Evolutionary conservation across 2,797 vertebrate genomes (phyloP).

Genomic region (Parauchenoglanis ngamensis): DNA sequence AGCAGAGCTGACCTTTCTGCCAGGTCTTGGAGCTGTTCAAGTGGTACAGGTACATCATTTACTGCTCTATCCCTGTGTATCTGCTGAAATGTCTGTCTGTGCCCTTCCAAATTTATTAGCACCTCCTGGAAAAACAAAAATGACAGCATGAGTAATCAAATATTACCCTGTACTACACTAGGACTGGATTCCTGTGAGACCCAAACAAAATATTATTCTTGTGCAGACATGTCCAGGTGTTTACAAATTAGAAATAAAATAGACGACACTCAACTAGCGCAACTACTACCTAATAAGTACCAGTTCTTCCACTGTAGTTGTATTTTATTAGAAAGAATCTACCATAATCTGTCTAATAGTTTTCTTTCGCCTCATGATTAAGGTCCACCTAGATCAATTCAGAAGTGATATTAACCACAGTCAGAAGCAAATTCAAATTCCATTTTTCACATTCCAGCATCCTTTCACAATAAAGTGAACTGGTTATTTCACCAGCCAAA

Average conservation of each 20-base stretch:
- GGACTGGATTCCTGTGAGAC: neutral
- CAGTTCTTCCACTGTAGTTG: neutral
- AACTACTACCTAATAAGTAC: neutral
- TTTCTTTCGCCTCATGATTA: neutral
- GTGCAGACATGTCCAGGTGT: neutral
- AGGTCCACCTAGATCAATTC: neutral
- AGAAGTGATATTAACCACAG: slow-evolving; percentile 6
- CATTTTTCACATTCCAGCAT: neutral
- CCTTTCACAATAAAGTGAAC: neutral
- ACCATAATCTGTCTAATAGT: neutral
- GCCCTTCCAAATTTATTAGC: slow-evolving; percentile 89
- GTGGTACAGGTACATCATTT: slow-evolving; percentile 91
- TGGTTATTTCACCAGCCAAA: neutral
- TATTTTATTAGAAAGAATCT: neutral
- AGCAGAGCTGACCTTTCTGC: slow-evolving; percentile 85
- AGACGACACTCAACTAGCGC: neutral
- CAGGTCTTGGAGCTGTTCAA: slow-evolving; percentile 96
- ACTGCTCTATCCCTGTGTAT: slow-evolving; percentile 92
- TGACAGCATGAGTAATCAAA: neutral
- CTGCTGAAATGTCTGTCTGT: slow-evolving; percentile 92
- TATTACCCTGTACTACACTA: neutral
- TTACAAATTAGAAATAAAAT: neutral
- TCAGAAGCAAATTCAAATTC: neutral
- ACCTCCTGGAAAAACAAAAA: slow-evolving; percentile 80
- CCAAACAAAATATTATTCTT: slow-evolving; percentile 2